Evolutionary conservation across 2,888 invertebrate genomes (phyloP).

Genomic region (Mythimna pallens): DNA sequence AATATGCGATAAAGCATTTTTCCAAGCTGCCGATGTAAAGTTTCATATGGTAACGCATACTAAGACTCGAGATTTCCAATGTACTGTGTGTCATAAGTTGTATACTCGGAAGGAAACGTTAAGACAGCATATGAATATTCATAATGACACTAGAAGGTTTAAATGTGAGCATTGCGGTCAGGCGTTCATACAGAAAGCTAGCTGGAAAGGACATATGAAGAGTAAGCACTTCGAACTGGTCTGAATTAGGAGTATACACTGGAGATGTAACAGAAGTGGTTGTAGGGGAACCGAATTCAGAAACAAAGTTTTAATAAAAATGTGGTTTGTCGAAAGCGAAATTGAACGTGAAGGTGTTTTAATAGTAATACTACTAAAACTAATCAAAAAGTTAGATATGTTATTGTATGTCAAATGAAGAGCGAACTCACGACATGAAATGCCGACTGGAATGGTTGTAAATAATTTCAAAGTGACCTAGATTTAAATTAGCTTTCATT

Average conservation of each 20-base stretch:
- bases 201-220: slow-evolving; percentile 70
- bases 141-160: slow-evolving; percentile 67
- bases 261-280: background rate
- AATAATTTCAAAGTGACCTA: too few relatives aligned
- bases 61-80: slow-evolving; percentile 74
- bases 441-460: too few relatives aligned
- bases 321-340: too few relatives aligned
- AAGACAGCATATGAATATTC: slow-evolving; percentile 72
- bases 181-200: slow-evolving; percentile 75
- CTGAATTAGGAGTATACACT: background rate
- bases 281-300: background rate
- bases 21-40: slow-evolving; percentile 67
- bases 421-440: too few relatives aligned
- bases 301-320: too few relatives aligned
- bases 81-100: slow-evolving; percentile 77
- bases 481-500: too few relatives aligned
- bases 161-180: slow-evolving; percentile 67
- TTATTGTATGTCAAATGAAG: too few relatives aligned
- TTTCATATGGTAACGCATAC: slow-evolving; percentile 72
- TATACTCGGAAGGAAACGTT: slow-evolving; percentile 68
- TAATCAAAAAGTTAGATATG: too few relatives aligned
- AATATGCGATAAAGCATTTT: slow-evolving; percentile 54
- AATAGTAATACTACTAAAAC: too few relatives aligned
- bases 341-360: too few relatives aligned
- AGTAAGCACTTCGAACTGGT: slow-evolving; percentile 29